Conservation (phyloP, 1,140 invertebrate genomes). For the Pseudomyrmex pallidus region DNA sequence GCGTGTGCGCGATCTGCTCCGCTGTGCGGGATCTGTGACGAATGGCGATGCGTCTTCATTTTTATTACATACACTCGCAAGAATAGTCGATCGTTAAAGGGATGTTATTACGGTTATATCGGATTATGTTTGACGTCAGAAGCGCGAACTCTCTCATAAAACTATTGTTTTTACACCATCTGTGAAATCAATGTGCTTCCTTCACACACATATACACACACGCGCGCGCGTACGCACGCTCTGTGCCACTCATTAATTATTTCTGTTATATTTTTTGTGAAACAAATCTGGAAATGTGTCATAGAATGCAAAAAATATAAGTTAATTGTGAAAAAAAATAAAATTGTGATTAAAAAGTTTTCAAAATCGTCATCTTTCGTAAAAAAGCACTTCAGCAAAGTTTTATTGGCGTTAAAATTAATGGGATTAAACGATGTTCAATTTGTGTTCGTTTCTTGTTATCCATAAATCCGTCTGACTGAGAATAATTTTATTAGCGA, state of each 20-base stretch:
- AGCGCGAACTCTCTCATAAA: not conserved
- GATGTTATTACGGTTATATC: slow-evolving; percentile 15
- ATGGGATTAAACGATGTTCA: slow-evolving; percentile 1
- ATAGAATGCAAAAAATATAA: not conserved
- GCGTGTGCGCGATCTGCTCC: slow-evolving; percentile 14
- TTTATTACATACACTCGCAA: slow-evolving; percentile 40
- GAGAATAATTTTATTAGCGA: slow-evolving; percentile 15
- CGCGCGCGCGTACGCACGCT: no score
- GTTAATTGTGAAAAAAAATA: not conserved
- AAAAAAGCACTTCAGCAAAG: no score
- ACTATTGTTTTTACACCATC: not conserved
- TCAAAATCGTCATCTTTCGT: no score
- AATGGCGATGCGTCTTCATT: slow-evolving; percentile 31
- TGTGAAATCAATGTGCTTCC: not conserved
- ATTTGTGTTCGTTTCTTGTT: not conserved
- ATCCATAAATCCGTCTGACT: slow-evolving; percentile 18
- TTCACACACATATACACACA: not conserved
- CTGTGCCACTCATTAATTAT: not conserved
- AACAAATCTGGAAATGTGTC: not conserved
- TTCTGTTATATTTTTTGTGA: not conserved
- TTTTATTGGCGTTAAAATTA: slow-evolving; percentile 11
- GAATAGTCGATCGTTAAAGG: slow-evolving; percentile 21
- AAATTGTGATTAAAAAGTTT: not conserved
- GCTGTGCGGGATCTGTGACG: slow-evolving; percentile 27
- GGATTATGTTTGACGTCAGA: slow-evolving; percentile 13